Percentiles rank a stretch among this genome's conserved stretches.
phyloP scores from a whole-genome alignment of 2,113 vertebrate species.

The Tricholaema leucomelas region DNA sequence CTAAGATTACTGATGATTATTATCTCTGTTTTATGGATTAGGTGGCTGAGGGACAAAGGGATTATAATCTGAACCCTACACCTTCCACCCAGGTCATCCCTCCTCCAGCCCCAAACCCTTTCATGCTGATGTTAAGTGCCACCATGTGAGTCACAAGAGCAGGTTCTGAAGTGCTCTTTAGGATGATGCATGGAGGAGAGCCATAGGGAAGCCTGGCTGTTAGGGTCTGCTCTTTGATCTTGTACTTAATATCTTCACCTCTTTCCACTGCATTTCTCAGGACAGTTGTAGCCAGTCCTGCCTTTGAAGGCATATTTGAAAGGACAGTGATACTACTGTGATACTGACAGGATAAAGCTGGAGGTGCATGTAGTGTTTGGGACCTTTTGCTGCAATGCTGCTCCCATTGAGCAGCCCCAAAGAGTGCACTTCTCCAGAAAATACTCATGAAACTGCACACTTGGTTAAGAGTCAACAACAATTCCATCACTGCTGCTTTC shows the following conservation, averaged over 20 bases:
- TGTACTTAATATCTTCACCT: not conserved
- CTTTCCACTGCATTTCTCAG: not conserved
- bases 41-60: not conserved
- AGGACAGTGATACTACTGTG: not conserved
- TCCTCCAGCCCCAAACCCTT: not conserved
- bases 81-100: not conserved
- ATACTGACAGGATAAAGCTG: not conserved
- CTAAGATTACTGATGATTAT: not conserved
- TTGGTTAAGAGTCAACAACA: conserved; percentile 3
- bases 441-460: conserved; percentile 31
- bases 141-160: not conserved
- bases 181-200: not conserved
- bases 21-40: not conserved
- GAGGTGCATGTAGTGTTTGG: not conserved
- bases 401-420: not conserved
- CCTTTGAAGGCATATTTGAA: not conserved
- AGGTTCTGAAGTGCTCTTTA: not conserved
- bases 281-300: not conserved
- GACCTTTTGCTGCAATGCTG: conserved; percentile 26
- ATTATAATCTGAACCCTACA: not conserved
- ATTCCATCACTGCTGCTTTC: conserved; percentile 30
- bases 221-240: not conserved
- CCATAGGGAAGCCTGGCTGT: not conserved
- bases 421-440: conserved; percentile 5
- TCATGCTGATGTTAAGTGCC: accelerated